Evolutionary conservation across 2,113 vertebrate genomes (phyloP), one percentile per base, ranked within the genome.

Genomic region (Theropithecus gelada): DNA sequence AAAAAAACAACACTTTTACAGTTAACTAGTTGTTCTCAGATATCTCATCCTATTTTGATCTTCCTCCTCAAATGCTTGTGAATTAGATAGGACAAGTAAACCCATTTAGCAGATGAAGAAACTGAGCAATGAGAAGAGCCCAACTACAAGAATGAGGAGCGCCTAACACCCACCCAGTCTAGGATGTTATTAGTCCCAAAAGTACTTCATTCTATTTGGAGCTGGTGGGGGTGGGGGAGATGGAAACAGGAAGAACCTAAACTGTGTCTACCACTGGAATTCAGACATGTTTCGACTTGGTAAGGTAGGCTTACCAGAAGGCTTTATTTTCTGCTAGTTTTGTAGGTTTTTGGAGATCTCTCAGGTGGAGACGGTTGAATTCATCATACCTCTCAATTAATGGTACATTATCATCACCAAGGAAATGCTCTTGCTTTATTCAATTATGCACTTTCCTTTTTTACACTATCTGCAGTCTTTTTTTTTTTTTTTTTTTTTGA

Each of bases 351-450:
- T 81, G 81, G 66, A 94, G 55, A 75, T 35, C 27, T 83, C 7
- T 64, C 61, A 23, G 64, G 35, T 73, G 16, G 38, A 91, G 73
- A 43, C 11, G 16, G 14, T 45, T 86, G 48, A 93, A 10, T 93
- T 70, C 68, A 92, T 73, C 73, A 78, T 12, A 59, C 0, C 16
- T 59, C 43, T 89, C 38, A 72, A 85, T 50, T 89, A 27, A 59
- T 50, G 23, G 35, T 12, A n/a, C 35, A 61, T 76, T 52, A 57
- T 25, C 20, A 40, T 43, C 57, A 32, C 48, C 79, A 79, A 84
- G 70, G 55, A 57, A 84, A 35, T 45, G n/a, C n/a, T 82, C 59
- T 93, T 72, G 64, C 78, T 91, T 92, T 86, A 81, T 92, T 97
- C 73, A 92, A 27, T 95, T 75, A 57, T 43, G 32, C 30, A 61